Conservation (phyloP, 2,113 vertebrate species). For the Petroica traversi region DNA sequence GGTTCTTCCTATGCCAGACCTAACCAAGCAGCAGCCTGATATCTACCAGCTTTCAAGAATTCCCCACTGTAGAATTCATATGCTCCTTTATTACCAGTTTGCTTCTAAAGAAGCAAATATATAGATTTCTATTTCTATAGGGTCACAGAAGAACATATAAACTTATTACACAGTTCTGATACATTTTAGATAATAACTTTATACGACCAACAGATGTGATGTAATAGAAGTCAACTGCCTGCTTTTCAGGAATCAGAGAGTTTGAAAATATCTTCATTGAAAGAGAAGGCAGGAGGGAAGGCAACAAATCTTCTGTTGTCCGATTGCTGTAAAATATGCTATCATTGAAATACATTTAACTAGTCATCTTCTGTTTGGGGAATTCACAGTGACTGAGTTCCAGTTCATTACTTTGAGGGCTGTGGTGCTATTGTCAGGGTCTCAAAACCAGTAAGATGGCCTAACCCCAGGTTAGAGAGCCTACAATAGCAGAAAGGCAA, state of each 20-base stretch:
- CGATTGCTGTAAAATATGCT: constrained; percentile 46
- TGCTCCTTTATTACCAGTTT: neutral
- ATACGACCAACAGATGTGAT: constrained; percentile 1
- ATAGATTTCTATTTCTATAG: neutral
- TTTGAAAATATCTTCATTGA: constrained; percentile 1
- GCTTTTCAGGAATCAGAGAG: neutral
- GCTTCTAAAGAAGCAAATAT: neutral
- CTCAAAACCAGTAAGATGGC: constrained; percentile 65
- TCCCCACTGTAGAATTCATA: neutral
- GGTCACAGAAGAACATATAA: neutral
- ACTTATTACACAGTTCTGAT: neutral
- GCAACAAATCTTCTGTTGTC: constrained; percentile 2
- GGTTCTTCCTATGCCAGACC: neutral
- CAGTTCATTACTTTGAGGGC: constrained; percentile 77
- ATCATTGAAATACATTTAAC: constrained; percentile 70
- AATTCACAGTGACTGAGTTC: constrained; percentile 70
- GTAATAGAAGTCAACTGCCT: constrained; percentile 1
- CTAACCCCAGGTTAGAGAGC: constrained; percentile 73
- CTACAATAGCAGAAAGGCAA: constrained; percentile 79
- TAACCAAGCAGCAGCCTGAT: rapidly evolving
- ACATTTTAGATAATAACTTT: neutral
- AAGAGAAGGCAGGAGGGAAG: neutral
- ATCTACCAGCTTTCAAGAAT: neutral
- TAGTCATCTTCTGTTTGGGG: constrained; percentile 66
- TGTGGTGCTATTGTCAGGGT: constrained; percentile 61